Evolutionary conservation across 2,113 vertebrate species (phyloP).

Genomic region (Semnopithecus entellus): DNA sequence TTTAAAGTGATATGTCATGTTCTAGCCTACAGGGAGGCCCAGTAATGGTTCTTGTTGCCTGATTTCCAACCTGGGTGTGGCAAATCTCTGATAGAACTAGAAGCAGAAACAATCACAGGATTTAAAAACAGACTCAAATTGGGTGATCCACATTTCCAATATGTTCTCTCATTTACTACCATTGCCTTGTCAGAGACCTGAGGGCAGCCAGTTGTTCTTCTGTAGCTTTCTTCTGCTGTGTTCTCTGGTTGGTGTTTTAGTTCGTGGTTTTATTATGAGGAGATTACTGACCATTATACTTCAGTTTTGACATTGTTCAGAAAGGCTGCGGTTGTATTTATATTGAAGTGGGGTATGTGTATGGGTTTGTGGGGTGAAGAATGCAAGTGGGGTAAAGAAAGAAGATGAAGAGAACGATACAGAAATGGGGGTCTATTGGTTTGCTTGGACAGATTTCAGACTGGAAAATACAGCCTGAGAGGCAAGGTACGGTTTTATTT

Average conservation of each 20-base stretch:
- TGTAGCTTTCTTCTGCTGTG: not conserved
- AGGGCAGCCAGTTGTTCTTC: not conserved
- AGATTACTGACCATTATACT: not conserved
- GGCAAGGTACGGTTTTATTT: not conserved
- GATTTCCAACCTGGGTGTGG: not conserved
- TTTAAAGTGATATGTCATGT: not conserved
- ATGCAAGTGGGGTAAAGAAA: not conserved
- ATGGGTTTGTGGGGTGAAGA: not conserved
- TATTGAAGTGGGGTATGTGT: not conserved
- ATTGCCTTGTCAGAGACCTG: not conserved
- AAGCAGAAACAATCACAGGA: not conserved
- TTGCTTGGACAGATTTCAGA: not conserved
- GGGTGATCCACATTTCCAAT: not conserved
- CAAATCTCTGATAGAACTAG: not conserved
- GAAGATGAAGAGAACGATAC: not conserved
- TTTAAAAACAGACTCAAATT: not conserved
- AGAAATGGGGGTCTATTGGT: not conserved
- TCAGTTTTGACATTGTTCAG: not conserved
- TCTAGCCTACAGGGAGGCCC: not conserved
- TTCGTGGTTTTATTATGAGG: not conserved
- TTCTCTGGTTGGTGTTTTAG: not conserved
- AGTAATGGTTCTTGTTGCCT: not conserved
- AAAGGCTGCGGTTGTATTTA: not conserved
- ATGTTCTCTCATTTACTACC: not conserved
- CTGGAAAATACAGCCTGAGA: not conserved